phyloP scores from a whole-genome alignment of 1,140 invertebrate genomes.

The Halyomorpha halys region DNA sequence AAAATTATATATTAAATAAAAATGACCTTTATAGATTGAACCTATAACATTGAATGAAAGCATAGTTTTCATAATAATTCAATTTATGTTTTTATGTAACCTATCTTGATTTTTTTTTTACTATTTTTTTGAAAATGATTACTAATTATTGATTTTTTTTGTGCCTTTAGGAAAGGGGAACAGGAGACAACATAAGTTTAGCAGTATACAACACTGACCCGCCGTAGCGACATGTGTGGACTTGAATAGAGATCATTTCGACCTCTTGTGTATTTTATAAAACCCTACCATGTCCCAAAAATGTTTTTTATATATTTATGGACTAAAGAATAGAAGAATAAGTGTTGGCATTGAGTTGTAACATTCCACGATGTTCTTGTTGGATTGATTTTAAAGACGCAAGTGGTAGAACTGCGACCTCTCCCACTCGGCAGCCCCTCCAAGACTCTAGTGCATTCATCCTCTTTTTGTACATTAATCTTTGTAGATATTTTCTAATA shows the following conservation, averaged over 20 bases:
- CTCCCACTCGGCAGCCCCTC: slow-evolving; percentile 4
- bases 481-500: slow-evolving; percentile 3
- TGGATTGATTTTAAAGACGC: slow-evolving; percentile 18
- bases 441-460: slow-evolving; percentile 6
- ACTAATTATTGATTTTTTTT: slow-evolving; percentile 4
- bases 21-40: too few species aligned
- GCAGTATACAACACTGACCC: slow-evolving; percentile 13
- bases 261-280: slow-evolving; percentile 7
- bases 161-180: slow-evolving; percentile 3
- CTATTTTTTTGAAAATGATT: not conserved
- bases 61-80: too few species aligned
- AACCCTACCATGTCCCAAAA: too few species aligned
- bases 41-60: too few species aligned
- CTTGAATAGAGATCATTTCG: not conserved
- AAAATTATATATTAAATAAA: too few species aligned
- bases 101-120: too few species aligned
- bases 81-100: too few species aligned
- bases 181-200: slow-evolving; percentile 10
- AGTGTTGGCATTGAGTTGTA: slow-evolving; percentile 14
- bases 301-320: too few species aligned
- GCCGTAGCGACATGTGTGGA: not conserved
- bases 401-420: not conserved
- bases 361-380: slow-evolving; percentile 17
- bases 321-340: slow-evolving; percentile 2
- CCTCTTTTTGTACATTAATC: slow-evolving; percentile 9